Evolutionary conservation across 2,113 vertebrate genomes (phyloP).

Genomic region (Talpa occidentalis): DNA sequence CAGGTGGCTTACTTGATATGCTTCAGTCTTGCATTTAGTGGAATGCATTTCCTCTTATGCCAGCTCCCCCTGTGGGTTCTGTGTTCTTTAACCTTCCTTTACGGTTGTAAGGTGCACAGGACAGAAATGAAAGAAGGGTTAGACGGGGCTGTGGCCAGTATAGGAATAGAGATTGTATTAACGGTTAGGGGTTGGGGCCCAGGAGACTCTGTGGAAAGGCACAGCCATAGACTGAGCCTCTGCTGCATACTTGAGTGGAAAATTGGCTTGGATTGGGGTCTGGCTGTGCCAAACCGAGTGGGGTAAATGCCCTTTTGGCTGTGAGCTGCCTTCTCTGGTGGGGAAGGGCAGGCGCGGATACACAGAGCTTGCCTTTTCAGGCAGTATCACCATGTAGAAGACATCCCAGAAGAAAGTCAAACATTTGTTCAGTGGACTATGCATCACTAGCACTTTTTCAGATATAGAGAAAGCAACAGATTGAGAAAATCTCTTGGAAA

Average conservation of each 20-base stretch:
- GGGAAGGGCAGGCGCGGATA: not conserved
- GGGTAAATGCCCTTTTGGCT: not conserved
- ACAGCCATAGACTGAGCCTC: not conserved
- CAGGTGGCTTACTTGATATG: not conserved
- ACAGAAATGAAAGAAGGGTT: not conserved
- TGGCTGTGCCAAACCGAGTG: not conserved
- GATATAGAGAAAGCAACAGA: not conserved
- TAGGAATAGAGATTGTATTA: not conserved
- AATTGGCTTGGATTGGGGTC: not conserved
- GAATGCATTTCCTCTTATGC: constrained; percentile 3
- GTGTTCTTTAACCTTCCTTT: not conserved
- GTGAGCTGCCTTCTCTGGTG: not conserved
- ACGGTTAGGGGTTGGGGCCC: too few species aligned
- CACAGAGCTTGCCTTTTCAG: not conserved
- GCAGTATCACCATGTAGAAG: not conserved
- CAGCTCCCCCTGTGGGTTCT: not conserved
- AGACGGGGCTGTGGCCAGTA: not conserved
- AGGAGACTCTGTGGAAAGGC: not conserved
- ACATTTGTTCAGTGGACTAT: not conserved
- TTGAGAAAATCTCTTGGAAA: not conserved
- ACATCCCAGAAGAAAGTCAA: not conserved
- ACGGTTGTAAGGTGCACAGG: not conserved
- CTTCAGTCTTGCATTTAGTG: not conserved
- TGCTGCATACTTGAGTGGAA: not conserved
- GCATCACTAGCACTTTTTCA: not conserved